phyloP scores from a whole-genome alignment of 2,888 invertebrate species.

The Tuberolachnus salignus region DNA sequence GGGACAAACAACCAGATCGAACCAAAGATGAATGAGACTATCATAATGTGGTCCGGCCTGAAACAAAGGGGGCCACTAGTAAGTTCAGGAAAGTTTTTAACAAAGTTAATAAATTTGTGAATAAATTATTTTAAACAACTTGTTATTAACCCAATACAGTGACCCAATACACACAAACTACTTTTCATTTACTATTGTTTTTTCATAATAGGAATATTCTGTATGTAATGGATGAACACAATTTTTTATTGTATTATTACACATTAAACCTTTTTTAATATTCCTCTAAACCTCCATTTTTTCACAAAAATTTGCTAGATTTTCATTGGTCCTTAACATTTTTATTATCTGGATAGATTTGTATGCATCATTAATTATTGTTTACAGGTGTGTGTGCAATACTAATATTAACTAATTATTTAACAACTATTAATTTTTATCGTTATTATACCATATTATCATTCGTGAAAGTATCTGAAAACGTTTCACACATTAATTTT shows the following conservation, averaged over 20 bases:
- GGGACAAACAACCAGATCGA: constrained; percentile 42
- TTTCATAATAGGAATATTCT: background rate
- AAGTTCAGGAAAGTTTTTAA: constrained; percentile 39
- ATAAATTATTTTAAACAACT: constrained; percentile 41
- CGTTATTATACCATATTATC: constrained; percentile 2
- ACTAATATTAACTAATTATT: constrained; percentile 30
- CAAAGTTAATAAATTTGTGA: constrained; percentile 48
- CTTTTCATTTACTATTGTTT: constrained; percentile 19
- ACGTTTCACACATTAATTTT: constrained; percentile 22
- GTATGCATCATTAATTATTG: too few relatives aligned
- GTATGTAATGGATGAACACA: too few relatives aligned
- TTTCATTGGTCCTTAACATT: background rate
- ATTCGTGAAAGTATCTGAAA: background rate
- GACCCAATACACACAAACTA: constrained; percentile 15
- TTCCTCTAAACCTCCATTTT: too few relatives aligned
- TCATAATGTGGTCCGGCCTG: constrained; percentile 44
- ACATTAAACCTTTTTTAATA: too few relatives aligned
- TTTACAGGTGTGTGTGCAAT: constrained; percentile 32
- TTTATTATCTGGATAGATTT: constrained; percentile 4
- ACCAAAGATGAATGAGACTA: constrained; percentile 53
- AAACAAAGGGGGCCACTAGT: constrained; percentile 40
- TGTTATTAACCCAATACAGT: constrained; percentile 4
- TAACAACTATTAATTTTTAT: constrained; percentile 18
- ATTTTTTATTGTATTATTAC: too few relatives aligned
- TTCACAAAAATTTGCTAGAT: too few relatives aligned